Evolutionary conservation across 2,797 vertebrate species (phyloP).

Genomic region (Trachops cirrhosus): DNA sequence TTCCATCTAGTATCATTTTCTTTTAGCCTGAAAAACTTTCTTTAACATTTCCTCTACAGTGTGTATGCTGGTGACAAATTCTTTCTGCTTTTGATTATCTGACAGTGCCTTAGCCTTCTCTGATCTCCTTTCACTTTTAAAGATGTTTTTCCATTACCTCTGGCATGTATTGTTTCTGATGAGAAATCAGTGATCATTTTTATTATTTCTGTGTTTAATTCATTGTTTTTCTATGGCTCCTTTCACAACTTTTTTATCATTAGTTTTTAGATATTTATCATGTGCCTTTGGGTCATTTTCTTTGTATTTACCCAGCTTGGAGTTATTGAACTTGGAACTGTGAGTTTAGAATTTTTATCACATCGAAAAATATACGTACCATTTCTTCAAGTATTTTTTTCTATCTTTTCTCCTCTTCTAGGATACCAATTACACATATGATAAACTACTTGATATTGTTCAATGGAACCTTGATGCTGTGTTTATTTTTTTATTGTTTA

Average conservation of each 20-base stretch:
- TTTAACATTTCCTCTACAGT: background rate
- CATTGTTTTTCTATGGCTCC: background rate
- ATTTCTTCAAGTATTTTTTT: background rate
- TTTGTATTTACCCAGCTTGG: background rate
- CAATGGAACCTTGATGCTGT: background rate
- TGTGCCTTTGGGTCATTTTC: background rate
- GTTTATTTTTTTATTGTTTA: background rate
- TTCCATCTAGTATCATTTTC: background rate
- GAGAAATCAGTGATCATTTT: background rate
- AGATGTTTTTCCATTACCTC: background rate
- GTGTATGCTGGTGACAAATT: too few species aligned
- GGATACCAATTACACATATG: background rate
- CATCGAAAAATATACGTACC: background rate
- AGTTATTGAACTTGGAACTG: background rate
- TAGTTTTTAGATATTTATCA: background rate
- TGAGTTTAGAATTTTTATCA: slow-evolving; percentile 15
- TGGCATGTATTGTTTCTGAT: background rate
- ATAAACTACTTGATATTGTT: background rate
- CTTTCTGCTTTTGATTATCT: background rate
- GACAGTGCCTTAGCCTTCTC: background rate
- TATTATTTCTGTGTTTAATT: background rate
- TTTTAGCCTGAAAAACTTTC: background rate
- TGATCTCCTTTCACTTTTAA: background rate
- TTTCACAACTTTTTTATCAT: background rate
- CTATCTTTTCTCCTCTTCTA: background rate